phyloP scores from a whole-genome alignment of 2,888 invertebrate genomes.

The Schizaphis graminum region DNA sequence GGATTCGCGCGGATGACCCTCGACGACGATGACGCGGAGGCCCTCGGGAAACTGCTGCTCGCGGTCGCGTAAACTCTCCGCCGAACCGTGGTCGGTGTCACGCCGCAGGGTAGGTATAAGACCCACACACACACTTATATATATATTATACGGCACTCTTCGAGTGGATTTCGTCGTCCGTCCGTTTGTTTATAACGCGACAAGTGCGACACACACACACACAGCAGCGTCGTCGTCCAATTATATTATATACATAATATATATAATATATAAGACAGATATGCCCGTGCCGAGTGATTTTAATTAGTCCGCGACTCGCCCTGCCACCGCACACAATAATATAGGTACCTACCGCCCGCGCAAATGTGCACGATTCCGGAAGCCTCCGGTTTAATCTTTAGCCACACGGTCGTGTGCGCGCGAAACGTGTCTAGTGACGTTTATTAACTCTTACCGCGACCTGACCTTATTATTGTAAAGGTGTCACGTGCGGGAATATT shows the following conservation, averaged over 20 bases:
- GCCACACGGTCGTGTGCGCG: slow-evolving; percentile 37
- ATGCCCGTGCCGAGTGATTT: neutral
- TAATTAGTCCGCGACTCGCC: slow-evolving; percentile 15
- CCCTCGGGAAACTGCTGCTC: too few species aligned
- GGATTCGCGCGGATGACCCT: neutral
- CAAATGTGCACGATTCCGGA: slow-evolving; percentile 39
- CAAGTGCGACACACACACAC: neutral
- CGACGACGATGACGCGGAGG: neutral
- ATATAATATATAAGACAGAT: neutral
- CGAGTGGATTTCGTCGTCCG: too few species aligned
- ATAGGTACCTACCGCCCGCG: neutral
- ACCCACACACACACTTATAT: too few species aligned
- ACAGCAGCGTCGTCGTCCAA: neutral
- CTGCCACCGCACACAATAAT: too few species aligned
- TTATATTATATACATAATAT: neutral
- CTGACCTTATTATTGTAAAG: slow-evolving; percentile 31
- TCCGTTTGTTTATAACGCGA: neutral
- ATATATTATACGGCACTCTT: too few species aligned
- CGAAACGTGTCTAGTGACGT: slow-evolving; percentile 50
- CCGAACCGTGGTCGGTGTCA: too few species aligned
- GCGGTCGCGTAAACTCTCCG: too few species aligned
- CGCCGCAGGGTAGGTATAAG: too few species aligned
- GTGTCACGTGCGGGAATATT: slow-evolving; percentile 30
- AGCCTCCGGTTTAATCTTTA: slow-evolving; percentile 10
- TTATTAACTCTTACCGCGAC: slow-evolving; percentile 44